Percentiles rank a stretch among this genome's conserved stretches.
Conservation (phyloP, 2,797 vertebrate species). For the Arremon aurantiirostris region DNA sequence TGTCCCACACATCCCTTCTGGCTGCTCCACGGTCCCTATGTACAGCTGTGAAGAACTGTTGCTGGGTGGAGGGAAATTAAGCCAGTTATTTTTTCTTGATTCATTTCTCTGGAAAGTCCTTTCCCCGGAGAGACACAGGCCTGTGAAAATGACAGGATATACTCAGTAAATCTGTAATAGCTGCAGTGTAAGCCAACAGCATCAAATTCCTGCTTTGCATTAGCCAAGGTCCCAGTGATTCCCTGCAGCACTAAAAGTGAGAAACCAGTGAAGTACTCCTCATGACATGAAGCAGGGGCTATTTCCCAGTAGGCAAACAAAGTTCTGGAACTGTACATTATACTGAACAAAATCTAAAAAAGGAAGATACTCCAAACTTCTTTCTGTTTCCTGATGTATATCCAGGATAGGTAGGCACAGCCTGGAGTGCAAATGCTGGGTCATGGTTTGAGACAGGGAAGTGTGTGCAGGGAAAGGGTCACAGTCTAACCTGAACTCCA, state of each 20-base stretch:
- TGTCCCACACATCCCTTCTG: not conserved
- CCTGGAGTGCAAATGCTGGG: not conserved
- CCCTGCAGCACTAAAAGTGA: not conserved
- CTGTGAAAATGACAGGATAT: not conserved
- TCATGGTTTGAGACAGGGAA: not conserved
- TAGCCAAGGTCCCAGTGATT: not conserved
- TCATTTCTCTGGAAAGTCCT: not conserved
- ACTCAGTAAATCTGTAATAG: not conserved
- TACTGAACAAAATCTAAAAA: not conserved
- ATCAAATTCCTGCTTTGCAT: not conserved
- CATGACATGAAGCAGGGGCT: not conserved
- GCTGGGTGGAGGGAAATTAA: not conserved
- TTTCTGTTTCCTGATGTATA: not conserved
- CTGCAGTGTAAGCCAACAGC: not conserved
- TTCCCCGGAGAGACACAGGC: not conserved
- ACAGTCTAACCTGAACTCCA: not conserved
- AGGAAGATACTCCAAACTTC: not conserved
- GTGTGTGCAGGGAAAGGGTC: not conserved
- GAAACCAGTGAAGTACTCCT: not conserved
- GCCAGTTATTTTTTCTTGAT: not conserved
- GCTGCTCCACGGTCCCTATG: not conserved
- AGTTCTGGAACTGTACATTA: not conserved
- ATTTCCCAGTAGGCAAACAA: not conserved
- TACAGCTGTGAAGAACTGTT: not conserved
- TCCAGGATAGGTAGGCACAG: not conserved